These are phyloP conservation scores for Eufriesea mexicana DNA, from an alignment of 1,140 invertebrate genomes.

Conservation along the genomic window DNA sequence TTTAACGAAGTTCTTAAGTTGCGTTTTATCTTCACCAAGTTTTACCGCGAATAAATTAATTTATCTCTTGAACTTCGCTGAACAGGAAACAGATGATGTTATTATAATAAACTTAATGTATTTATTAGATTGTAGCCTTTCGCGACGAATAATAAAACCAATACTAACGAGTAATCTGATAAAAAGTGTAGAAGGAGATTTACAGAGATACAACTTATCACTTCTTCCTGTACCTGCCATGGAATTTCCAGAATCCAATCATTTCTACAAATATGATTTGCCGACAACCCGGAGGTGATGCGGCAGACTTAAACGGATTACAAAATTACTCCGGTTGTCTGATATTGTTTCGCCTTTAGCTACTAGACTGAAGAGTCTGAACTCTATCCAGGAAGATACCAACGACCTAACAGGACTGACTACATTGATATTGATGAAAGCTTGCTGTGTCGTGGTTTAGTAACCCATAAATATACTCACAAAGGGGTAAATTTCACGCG, in stretches of 20 bases:
- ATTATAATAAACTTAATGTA: neutral
- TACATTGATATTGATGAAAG: neutral
- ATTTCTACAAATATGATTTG: neutral
- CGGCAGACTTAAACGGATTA: neutral
- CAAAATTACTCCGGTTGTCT: neutral
- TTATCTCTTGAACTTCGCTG: neutral
- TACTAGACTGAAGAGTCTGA: too few species aligned
- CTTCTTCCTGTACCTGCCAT: too few species aligned
- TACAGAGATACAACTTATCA: neutral
- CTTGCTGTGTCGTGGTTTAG: neutral
- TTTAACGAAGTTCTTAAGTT: neutral
- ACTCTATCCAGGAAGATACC: neutral
- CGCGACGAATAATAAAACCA: neutral
- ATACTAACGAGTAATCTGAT: too few species aligned
- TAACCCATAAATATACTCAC: neutral
- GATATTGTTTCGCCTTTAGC: neutral
- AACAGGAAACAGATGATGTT: neutral
- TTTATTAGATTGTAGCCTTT: too few species aligned
- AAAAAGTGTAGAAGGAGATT: neutral
- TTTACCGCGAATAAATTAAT: neutral
- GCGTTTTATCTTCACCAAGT: neutral
- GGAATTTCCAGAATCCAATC: neutral
- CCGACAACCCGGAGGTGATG: neutral
- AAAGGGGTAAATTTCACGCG: slow-evolving; percentile 41
- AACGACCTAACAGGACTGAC: neutral